Percentiles rank a stretch among this genome's conserved stretches.
Evolutionary conservation across 2,113 vertebrate genomes (phyloP).

Genomic region (Neotragus moschatus): DNA sequence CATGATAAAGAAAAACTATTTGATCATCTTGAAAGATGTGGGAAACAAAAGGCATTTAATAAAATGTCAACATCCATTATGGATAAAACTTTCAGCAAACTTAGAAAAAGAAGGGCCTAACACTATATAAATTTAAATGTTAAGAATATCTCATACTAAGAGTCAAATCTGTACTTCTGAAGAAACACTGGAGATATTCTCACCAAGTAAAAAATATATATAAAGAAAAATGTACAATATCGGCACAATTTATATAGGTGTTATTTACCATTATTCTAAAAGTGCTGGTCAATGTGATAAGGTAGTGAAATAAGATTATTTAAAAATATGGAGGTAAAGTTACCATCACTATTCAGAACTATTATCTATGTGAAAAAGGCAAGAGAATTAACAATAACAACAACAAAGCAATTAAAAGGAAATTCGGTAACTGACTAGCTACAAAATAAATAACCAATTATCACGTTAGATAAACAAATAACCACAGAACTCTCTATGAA

Average conservation of each 20-base stretch:
- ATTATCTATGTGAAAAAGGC: not conserved
- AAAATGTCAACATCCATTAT: not conserved
- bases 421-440: not conserved
- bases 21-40: not conserved
- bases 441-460: not conserved
- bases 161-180: not conserved
- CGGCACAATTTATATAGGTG: not conserved
- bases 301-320: not conserved
- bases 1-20: not conserved
- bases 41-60: not conserved
- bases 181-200: not conserved
- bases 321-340: not conserved
- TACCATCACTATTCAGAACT: not conserved
- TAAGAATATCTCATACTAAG: conserved; percentile 5
- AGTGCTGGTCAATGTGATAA: not conserved
- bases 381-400: not conserved
- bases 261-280: not conserved
- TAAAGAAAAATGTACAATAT: not conserved
- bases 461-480: not conserved
- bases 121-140: not conserved
- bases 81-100: not conserved
- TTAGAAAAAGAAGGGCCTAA: not conserved
- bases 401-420: not conserved
- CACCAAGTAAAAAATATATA: not conserved
- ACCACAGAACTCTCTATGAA: not conserved